Percentiles rank a stretch among this genome's conserved stretches.
Evolutionary conservation across 2,797 vertebrate species (phyloP).

Genomic region (Telmatherina bonti): DNA sequence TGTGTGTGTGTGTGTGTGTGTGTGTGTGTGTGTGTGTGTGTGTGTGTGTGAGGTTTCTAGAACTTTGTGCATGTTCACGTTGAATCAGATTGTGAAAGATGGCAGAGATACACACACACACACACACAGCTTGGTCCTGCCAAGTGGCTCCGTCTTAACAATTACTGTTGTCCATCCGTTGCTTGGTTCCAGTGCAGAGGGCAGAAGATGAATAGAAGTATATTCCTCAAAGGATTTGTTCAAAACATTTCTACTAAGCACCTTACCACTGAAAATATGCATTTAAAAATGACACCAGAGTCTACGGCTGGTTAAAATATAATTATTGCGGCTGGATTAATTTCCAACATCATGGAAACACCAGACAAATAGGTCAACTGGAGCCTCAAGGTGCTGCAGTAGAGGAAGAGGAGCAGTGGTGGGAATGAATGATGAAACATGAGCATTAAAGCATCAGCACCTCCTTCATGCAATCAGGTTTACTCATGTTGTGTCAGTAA

Average conservation of each 20-base stretch:
- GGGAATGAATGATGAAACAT: not conserved
- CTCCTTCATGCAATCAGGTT: not conserved
- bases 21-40: too few relatives aligned
- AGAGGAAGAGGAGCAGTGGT: not conserved
- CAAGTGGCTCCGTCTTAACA: constrained; percentile 68
- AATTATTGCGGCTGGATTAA: not conserved
- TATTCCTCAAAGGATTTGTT: not conserved
- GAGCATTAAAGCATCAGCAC: not conserved
- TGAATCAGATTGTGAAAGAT: too few relatives aligned
- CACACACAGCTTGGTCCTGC: constrained; percentile 64
- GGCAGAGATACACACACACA: not conserved
- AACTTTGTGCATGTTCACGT: too few relatives aligned
- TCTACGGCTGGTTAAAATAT: not conserved
- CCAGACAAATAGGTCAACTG: constrained; percentile 57
- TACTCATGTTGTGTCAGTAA: not conserved
- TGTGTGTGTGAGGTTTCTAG: too few relatives aligned
- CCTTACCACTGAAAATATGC: not conserved
- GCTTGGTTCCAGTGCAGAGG: constrained; percentile 40
- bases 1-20: too few relatives aligned
- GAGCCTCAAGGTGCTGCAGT: constrained; percentile 43
- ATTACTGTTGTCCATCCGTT: constrained; percentile 81
- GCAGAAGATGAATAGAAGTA: constrained; percentile 18
- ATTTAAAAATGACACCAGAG: not conserved
- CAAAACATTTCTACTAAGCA: not conserved
- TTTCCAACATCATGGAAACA: constrained; percentile 18